These are phyloP conservation scores for Syngnathoides biaculeatus DNA, from an alignment of 2,113 vertebrate species.

Conservation along the genomic window DNA sequence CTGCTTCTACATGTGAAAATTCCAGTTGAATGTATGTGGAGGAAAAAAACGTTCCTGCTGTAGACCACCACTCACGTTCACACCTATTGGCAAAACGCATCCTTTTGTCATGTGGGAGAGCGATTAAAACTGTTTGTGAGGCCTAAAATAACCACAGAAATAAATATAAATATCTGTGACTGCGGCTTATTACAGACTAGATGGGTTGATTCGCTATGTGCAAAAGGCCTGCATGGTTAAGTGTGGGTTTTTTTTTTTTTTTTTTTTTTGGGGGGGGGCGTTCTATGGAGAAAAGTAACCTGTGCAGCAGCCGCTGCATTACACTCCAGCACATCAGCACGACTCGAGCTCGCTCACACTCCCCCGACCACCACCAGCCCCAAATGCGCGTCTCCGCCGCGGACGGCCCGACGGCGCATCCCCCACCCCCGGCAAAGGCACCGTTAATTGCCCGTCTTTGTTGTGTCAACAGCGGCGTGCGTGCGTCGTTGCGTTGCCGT, in stretches of 20 bases:
- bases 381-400: background rate
- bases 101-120: background rate
- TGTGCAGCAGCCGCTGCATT: conserved; percentile 8
- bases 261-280: background rate
- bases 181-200: background rate
- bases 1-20: too few species aligned
- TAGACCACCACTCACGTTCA: background rate
- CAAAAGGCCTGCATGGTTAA: background rate
- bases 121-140: background rate
- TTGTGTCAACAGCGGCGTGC: conserved; percentile 43
- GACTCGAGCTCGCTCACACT: conserved; percentile 36
- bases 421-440: background rate
- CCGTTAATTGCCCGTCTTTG: conserved; percentile 38
- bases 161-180: background rate
- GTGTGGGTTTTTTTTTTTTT: conserved; percentile 7
- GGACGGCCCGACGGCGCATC: background rate
- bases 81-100: background rate
- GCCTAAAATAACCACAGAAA: too few species aligned
- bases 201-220: background rate
- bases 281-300: conserved; percentile 15
- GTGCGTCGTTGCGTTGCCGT: background rate
- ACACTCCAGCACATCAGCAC: conserved; percentile 39
- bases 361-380: conserved; percentile 14
- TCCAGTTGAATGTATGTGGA: too few species aligned
- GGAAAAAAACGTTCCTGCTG: background rate